Conservation (phyloP, 2,113 vertebrate species). For the Jaculus jaculus region DNA sequence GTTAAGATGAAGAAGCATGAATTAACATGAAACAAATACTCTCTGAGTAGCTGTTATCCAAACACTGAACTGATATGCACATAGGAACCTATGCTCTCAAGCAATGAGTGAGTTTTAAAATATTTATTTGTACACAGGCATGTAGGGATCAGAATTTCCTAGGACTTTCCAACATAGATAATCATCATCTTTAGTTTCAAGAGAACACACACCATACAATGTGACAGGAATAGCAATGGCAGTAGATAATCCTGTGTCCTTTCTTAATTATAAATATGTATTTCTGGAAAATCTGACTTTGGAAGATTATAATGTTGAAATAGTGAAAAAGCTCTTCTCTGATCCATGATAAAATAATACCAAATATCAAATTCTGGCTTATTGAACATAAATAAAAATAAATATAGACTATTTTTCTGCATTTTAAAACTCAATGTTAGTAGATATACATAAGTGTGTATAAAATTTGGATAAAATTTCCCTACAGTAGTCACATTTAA, state of each 20-base stretch:
- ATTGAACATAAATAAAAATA: background rate
- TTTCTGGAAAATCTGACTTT: background rate
- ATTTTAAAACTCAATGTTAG: background rate
- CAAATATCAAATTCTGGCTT: background rate
- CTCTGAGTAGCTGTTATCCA: too few species aligned
- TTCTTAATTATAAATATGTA: background rate
- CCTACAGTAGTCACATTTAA: background rate
- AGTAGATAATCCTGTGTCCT: background rate
- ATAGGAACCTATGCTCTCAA: background rate
- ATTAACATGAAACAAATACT: background rate
- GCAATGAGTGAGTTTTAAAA: too few species aligned
- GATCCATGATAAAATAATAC: background rate
- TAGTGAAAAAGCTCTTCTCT: background rate
- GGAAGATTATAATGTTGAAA: background rate
- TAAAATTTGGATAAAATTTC: background rate
- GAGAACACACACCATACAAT: background rate
- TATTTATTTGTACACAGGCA: background rate
- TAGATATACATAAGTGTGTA: background rate
- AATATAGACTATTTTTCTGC: background rate
- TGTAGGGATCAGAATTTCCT: background rate
- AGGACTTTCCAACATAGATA: background rate
- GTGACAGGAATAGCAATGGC: background rate
- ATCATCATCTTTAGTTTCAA: background rate
- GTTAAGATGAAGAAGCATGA: background rate
- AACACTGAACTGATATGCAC: too few species aligned